These are phyloP conservation scores for Mythimna loreyi DNA, from an alignment of 2,888 invertebrate genomes.

Conservation along the genomic window DNA sequence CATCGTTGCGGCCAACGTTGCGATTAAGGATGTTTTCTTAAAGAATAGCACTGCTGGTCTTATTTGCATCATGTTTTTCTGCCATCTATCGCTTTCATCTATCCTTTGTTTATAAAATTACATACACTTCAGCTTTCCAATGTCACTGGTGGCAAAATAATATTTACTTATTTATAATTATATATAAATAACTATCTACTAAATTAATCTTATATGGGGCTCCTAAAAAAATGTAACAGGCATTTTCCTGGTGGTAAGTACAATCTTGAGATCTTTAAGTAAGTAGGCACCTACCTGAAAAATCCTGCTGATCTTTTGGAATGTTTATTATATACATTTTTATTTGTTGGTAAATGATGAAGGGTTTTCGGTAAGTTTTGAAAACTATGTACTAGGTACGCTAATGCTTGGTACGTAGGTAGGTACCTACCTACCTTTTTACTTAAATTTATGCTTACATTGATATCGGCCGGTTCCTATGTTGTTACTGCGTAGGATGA, in stretches of 20 bases:
- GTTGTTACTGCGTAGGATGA: conserved; percentile 11
- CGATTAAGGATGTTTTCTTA: no score
- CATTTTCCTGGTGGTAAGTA: not conserved
- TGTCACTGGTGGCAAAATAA: conserved; percentile 19
- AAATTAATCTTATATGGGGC: not conserved
- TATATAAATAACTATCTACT: conserved; percentile 15
- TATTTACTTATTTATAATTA: conserved; percentile 1
- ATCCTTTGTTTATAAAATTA: not conserved
- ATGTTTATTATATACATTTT: no score
- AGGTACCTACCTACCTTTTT: not conserved
- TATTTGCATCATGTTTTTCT: not conserved
- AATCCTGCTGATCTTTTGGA: not conserved
- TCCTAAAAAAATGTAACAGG: not conserved
- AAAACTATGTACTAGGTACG: no score
- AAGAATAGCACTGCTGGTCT: no score
- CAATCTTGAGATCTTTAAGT: no score
- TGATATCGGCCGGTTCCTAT: conserved; percentile 13
- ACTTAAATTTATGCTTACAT: not conserved
- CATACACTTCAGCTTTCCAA: conserved; percentile 23
- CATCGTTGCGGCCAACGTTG: no score
- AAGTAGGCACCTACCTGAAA: not conserved
- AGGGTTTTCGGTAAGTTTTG: conserved; percentile 2
- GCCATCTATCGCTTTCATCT: not conserved
- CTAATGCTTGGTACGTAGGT: no score
- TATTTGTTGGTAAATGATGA: not conserved